phyloP scores from a whole-genome alignment of 2,113 vertebrate genomes.

The Crotalus viridis region DNA sequence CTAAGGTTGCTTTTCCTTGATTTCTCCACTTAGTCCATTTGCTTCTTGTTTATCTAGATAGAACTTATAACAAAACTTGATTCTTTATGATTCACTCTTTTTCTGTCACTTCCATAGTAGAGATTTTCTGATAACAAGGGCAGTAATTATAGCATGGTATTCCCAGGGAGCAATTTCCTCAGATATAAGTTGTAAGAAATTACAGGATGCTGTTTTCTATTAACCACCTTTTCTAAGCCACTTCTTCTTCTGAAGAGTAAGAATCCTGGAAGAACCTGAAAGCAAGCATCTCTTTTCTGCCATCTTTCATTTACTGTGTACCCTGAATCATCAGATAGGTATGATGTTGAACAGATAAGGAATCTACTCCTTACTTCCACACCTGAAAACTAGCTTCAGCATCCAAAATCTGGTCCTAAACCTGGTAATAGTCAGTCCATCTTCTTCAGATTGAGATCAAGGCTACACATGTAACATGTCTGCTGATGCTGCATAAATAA shows the following conservation, averaged over 20 bases:
- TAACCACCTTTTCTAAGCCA: too few relatives aligned
- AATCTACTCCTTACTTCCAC: not conserved
- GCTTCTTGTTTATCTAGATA: not conserved
- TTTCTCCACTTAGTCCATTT: not conserved
- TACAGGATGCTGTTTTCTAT: not conserved
- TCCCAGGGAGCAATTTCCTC: not conserved
- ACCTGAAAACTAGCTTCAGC: not conserved
- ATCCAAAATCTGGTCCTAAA: not conserved
- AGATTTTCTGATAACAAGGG: not conserved
- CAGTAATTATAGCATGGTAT: not conserved
- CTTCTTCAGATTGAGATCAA: not conserved
- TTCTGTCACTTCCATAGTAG: not conserved
- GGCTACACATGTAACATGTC: not conserved
- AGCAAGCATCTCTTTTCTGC: not conserved
- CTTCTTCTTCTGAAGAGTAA: not conserved
- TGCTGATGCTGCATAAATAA: not conserved
- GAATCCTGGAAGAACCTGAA: not conserved
- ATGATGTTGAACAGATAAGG: not conserved
- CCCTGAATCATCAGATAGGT: not conserved
- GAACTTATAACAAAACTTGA: not conserved
- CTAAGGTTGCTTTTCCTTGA: not conserved
- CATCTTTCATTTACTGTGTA: not conserved
- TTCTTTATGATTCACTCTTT: not conserved
- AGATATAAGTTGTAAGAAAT: not conserved
- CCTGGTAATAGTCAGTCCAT: not conserved